Percentiles rank a stretch among this genome's conserved stretches.
These are phyloP conservation scores for Zosterops pallidus DNA, from an alignment of 2,113 vertebrate species.

Conservation along the genomic window DNA sequence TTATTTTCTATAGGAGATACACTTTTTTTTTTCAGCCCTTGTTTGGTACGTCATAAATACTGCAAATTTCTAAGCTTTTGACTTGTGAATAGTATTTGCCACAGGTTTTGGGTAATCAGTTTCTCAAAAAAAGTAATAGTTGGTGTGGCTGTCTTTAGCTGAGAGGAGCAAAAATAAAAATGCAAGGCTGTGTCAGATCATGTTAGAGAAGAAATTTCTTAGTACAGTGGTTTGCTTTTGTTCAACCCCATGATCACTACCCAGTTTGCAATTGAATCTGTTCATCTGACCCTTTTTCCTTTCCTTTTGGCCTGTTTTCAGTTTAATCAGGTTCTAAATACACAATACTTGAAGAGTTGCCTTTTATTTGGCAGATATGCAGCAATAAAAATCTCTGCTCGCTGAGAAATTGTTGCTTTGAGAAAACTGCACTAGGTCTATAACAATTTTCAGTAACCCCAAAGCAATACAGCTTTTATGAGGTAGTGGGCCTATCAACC, in stretches of 20 bases:
- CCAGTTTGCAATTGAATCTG: neutral
- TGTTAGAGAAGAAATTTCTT: neutral
- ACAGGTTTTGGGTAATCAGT: neutral
- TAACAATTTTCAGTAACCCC: neutral
- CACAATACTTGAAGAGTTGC: neutral
- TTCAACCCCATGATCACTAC: neutral
- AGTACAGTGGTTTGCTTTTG: neutral
- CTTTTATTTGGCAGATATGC: neutral
- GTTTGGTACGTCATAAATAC: neutral
- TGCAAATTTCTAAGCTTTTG: neutral
- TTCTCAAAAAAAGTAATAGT: neutral
- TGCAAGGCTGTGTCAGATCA: accelerated
- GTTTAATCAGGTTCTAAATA: neutral
- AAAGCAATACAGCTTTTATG: too few relatives aligned
- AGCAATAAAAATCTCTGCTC: neutral
- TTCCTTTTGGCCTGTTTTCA: neutral
- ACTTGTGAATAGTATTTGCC: neutral
- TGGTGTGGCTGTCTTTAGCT: neutral
- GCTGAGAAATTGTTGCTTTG: neutral
- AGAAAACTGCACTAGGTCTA: neutral
- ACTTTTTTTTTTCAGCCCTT: too few relatives aligned
- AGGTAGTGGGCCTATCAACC: neutral
- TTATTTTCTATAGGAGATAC: neutral
- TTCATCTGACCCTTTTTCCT: neutral
- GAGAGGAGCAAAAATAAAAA: neutral